phyloP scores from a whole-genome alignment of 2,113 vertebrate species.

The Artemisiospiza belli region DNA sequence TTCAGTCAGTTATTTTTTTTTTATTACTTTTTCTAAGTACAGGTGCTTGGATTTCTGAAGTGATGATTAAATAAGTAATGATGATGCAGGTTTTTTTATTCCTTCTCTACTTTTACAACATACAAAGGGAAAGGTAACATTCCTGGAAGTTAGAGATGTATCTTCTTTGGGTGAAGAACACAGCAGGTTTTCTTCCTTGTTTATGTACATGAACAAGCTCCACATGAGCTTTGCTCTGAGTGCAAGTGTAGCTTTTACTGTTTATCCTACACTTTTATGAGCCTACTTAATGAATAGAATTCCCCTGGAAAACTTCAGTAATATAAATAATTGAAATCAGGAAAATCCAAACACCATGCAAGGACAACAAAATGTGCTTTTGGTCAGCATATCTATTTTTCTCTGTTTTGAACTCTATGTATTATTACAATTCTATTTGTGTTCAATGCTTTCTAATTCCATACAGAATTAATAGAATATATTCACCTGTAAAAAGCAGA shows the following conservation, averaged over 20 bases:
- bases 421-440: background rate
- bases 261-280: background rate
- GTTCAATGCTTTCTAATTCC: background rate
- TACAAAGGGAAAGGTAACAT: background rate
- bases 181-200: background rate
- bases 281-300: background rate
- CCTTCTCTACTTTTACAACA: background rate
- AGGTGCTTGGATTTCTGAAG: background rate
- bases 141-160: background rate
- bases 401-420: background rate
- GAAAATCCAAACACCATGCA: background rate
- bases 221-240: background rate
- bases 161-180: background rate
- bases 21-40: background rate
- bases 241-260: background rate
- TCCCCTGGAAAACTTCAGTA: background rate
- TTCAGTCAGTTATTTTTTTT: background rate
- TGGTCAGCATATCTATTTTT: background rate
- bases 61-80: background rate
- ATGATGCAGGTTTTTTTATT: background rate
- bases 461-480: background rate
- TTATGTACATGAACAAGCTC: background rate
- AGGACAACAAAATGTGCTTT: background rate
- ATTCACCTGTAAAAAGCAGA: background rate
- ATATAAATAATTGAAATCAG: background rate